phyloP scores from a whole-genome alignment of 2,888 invertebrate species.

The Amphipyra berbera region DNA sequence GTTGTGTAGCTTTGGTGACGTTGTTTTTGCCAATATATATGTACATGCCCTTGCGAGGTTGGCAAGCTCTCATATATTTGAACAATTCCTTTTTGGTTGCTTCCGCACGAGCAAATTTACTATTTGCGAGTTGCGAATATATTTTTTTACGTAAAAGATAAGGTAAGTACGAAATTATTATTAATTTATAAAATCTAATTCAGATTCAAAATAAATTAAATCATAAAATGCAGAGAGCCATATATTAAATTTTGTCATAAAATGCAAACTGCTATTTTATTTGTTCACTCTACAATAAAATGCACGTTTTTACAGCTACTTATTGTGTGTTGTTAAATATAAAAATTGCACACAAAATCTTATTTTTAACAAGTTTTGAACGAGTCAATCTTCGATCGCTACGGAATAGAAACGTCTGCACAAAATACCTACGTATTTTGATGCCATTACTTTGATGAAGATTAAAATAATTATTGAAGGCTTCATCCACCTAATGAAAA shows the following conservation, averaged over 20 bases:
- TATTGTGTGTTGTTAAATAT: too few relatives aligned
- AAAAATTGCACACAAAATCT: too few relatives aligned
- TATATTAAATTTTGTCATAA: background rate
- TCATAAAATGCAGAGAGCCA: background rate
- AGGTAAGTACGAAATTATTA: conserved; percentile 42
- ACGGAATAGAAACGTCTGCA: too few relatives aligned
- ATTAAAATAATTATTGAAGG: too few relatives aligned
- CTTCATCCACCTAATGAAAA: too few relatives aligned
- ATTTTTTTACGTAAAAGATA: conserved; percentile 16
- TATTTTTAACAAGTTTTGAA: too few relatives aligned
- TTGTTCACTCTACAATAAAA: too few relatives aligned
- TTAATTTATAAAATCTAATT: background rate
- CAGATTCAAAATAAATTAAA: background rate
- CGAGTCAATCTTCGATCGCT: too few relatives aligned
- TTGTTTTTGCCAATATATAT: conserved; percentile 67
- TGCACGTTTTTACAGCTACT: too few relatives aligned
- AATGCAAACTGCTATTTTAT: background rate
- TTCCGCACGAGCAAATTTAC: conserved; percentile 65
- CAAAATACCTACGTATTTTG: too few relatives aligned
- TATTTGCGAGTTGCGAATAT: conserved; percentile 6
- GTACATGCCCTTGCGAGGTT: conserved; percentile 75
- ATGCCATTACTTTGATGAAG: too few relatives aligned
- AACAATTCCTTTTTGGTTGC: conserved; percentile 72
- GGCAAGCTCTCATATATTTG: conserved; percentile 77
- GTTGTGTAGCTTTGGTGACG: conserved; percentile 72